Evolutionary conservation across 2,888 invertebrate genomes (phyloP).

Genomic region (Mythimna loreyi): DNA sequence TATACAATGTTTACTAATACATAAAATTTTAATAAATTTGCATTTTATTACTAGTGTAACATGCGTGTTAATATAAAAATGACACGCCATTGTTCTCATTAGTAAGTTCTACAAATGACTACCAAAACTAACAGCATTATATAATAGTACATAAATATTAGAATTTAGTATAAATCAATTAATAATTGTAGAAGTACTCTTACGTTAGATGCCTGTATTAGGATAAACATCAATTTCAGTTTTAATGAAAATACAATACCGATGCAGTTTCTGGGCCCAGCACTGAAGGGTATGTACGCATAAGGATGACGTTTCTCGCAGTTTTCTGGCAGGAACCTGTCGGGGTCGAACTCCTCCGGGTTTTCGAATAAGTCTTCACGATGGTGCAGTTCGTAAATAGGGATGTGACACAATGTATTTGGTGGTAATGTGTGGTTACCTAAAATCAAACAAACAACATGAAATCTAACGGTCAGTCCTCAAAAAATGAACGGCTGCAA

Average conservation of each 20-base stretch:
- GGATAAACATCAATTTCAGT: background rate
- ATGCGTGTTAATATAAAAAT: too few relatives aligned
- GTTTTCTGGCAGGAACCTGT: constrained; percentile 92
- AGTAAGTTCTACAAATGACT: too few relatives aligned
- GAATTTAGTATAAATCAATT: too few relatives aligned
- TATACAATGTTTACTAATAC: too few relatives aligned
- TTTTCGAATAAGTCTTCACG: constrained; percentile 92
- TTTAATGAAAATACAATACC: constrained; percentile 77
- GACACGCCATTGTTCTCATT: too few relatives aligned
- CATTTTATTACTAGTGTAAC: too few relatives aligned
- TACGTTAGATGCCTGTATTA: background rate
- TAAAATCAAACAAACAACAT: constrained; percentile 63
- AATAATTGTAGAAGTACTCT: background rate
- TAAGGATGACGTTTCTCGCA: constrained; percentile 90
- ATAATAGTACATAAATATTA: too few relatives aligned
- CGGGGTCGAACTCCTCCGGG: constrained; percentile 93
- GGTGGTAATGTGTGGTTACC: constrained; percentile 87
- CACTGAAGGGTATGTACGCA: constrained; percentile 92
- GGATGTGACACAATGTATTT: constrained; percentile 84
- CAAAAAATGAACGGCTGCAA: background rate
- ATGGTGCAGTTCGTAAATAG: constrained; percentile 91
- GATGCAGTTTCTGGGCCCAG: constrained; percentile 93
- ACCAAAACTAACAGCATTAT: too few relatives aligned
- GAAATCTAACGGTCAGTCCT: background rate
- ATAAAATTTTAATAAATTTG: too few relatives aligned